Percentiles rank a stretch among this genome's conserved stretches.
Conservation (phyloP, 2,113 vertebrate species). For the Gnathonemus echidnorhynchus region DNA sequence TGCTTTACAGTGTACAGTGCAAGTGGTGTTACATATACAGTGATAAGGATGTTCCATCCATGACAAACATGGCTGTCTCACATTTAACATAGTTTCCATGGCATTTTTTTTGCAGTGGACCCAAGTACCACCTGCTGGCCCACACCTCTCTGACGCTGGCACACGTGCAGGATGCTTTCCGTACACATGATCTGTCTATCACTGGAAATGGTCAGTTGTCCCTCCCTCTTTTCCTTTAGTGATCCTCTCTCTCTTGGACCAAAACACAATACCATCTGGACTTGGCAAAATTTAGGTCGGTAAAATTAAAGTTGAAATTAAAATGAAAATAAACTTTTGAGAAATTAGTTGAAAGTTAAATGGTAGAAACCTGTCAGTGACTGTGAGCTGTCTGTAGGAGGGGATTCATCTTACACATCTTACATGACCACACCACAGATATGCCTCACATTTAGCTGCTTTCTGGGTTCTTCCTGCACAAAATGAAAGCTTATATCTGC, state of each 20-base stretch:
- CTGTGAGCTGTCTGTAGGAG: not conserved
- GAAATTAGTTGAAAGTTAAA: not conserved
- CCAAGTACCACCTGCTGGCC: constrained; percentile 75
- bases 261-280: not conserved
- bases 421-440: not conserved
- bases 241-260: not conserved
- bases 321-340: not conserved
- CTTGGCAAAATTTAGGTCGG: not conserved
- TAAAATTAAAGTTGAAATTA: not conserved
- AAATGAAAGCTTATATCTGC: not conserved
- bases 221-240: not conserved
- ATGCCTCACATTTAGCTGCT: not conserved
- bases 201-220: constrained; percentile 57
- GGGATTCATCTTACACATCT: too few species aligned
- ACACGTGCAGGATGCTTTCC: constrained; percentile 70
- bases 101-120: constrained; percentile 55
- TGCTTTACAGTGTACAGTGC: not conserved
- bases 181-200: constrained; percentile 73
- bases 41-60: not conserved
- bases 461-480: not conserved
- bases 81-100: not conserved
- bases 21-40: not conserved
- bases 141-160: constrained; percentile 63
- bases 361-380: not conserved
- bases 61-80: not conserved